phyloP scores from a whole-genome alignment of 1,140 invertebrate genomes.

The Ruditapes philippinarum region DNA sequence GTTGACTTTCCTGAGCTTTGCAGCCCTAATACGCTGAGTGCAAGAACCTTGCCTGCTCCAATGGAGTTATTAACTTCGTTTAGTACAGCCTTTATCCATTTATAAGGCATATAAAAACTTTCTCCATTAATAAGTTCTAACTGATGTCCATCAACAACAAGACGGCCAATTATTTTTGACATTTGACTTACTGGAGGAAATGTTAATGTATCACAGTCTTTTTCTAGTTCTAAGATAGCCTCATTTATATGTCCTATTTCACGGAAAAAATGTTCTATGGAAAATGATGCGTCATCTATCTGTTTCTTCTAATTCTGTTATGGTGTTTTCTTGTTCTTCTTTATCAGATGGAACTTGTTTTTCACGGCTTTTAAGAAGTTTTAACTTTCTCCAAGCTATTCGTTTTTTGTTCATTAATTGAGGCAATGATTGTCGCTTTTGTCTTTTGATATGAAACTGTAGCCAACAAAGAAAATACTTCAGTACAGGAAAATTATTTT shows the following conservation, averaged over 20 bases:
- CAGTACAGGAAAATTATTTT: neutral
- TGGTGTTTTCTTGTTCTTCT: neutral
- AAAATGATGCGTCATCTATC: neutral
- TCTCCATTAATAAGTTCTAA: constrained; percentile 33
- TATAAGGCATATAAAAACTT: neutral
- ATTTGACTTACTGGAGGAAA: neutral
- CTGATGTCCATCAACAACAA: neutral
- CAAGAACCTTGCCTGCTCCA: neutral
- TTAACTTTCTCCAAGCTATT: neutral
- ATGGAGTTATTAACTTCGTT: neutral
- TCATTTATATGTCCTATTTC: constrained; percentile 19
- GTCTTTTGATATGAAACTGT: neutral
- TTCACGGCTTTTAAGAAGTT: neutral
- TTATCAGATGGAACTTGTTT: neutral
- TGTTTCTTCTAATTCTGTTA: neutral
- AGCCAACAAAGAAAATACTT: neutral
- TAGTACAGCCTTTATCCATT: neutral
- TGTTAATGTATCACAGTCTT: no score
- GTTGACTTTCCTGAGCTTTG: constrained; percentile 54
- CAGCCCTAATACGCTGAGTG: neutral
- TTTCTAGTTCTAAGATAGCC: neutral
- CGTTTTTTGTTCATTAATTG: neutral
- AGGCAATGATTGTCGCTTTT: neutral
- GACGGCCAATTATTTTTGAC: neutral
- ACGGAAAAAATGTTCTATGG: constrained; percentile 13